Conservation (phyloP, 2,113 vertebrate genomes). For the Plecturocebus donacophilus region DNA sequence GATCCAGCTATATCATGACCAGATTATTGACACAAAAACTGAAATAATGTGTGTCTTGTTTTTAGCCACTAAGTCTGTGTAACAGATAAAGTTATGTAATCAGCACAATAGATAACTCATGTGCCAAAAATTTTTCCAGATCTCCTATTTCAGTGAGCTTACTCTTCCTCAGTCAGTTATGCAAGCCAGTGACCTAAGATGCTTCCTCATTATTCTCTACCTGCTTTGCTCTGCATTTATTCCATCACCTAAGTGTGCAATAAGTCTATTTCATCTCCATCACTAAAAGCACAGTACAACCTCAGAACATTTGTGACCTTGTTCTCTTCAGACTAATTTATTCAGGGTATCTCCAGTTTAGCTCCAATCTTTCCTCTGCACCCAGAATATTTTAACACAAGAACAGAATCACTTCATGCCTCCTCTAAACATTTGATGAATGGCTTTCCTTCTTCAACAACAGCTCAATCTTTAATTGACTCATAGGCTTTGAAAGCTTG, state of each 20-base stretch:
- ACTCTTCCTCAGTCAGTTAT: background rate
- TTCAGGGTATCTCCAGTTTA: background rate
- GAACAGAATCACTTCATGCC: background rate
- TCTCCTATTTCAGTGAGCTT: background rate
- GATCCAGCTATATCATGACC: background rate
- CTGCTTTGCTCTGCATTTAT: background rate
- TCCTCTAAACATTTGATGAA: background rate
- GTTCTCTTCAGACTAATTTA: background rate
- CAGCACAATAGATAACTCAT: background rate
- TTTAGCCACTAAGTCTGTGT: background rate
- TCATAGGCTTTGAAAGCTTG: background rate
- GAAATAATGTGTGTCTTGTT: background rate
- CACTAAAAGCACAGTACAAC: background rate
- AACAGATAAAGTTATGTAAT: background rate
- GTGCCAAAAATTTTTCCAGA: background rate
- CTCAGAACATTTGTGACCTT: background rate
- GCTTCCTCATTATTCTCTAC: background rate
- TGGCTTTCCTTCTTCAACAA: background rate
- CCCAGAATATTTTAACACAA: background rate
- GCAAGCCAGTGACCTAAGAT: background rate
- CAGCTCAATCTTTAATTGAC: background rate
- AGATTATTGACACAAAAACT: background rate
- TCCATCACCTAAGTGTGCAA: background rate
- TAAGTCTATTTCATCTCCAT: background rate
- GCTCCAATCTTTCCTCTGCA: background rate